Conservation (phyloP, 2,113 vertebrate species). For the Hippopotamus amphibius region DNA sequence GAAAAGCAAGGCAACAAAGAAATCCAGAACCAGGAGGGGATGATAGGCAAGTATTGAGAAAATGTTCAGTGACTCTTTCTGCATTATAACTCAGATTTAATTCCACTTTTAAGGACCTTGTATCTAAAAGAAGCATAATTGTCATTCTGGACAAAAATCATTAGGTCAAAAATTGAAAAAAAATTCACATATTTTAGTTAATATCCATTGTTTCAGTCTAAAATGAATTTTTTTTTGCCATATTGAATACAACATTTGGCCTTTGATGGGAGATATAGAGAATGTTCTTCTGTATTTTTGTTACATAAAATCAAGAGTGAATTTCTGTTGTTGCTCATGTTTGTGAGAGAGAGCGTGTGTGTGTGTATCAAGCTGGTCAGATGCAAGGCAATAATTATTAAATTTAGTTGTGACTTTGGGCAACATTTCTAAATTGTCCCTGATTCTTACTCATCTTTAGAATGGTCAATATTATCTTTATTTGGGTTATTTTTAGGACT, state of each 20-base stretch:
- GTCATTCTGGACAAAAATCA: neutral
- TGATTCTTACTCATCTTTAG: neutral
- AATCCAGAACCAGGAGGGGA: slow-evolving; percentile 35
- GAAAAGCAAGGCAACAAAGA: slow-evolving; percentile 64
- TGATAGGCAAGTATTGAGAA: slow-evolving; percentile 57
- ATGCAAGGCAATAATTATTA: neutral
- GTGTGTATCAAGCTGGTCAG: neutral
- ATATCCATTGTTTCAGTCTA: neutral
- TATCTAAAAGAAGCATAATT: slow-evolving; percentile 3
- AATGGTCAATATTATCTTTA: neutral
- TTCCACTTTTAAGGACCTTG: neutral
- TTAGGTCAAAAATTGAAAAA: neutral
- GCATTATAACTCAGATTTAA: neutral
- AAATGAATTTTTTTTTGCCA: neutral
- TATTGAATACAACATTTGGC: neutral
- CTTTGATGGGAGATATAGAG: neutral
- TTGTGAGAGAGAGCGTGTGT: neutral
- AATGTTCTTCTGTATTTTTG: neutral
- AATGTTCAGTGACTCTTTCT: neutral
- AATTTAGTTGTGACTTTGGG: neutral
- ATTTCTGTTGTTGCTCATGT: neutral
- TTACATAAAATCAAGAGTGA: neutral
- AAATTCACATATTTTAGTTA: neutral
- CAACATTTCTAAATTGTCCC: neutral
- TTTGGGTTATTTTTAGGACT: neutral